These are phyloP conservation scores for Pomatostomus ruficeps DNA, from an alignment of 2,113 vertebrate genomes.

Conservation along the genomic window DNA sequence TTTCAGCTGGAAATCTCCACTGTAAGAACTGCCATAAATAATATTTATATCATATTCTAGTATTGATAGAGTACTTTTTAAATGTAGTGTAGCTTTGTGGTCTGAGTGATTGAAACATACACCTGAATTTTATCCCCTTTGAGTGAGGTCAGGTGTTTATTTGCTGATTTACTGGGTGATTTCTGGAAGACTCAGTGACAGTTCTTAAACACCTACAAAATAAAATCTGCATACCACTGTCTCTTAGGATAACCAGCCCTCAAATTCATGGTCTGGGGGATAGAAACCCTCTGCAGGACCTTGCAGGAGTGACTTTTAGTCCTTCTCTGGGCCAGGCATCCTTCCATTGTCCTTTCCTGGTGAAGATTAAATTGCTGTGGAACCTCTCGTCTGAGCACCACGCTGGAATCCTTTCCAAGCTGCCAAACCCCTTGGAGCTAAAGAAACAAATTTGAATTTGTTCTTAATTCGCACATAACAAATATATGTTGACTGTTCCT, in stretches of 20 bases:
- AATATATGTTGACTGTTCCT: background rate
- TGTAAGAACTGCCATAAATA: background rate
- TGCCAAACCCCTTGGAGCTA: background rate
- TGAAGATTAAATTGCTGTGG: background rate
- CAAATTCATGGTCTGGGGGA: background rate
- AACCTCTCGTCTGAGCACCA: background rate
- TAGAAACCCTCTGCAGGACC: background rate
- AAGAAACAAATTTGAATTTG: background rate
- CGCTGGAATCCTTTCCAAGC: background rate
- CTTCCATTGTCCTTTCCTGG: background rate
- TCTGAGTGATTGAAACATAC: background rate
- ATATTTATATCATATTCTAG: background rate
- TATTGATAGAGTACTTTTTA: background rate
- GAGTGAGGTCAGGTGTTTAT: background rate
- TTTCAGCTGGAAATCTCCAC: background rate
- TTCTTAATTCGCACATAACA: background rate
- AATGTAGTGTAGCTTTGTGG: background rate
- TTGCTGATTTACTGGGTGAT: background rate
- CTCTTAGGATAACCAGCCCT: background rate
- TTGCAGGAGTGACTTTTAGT: background rate
- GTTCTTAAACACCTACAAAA: background rate
- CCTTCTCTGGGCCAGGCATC: background rate
- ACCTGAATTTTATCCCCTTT: background rate
- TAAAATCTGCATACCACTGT: background rate
- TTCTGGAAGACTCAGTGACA: background rate